Conservation (phyloP, 2,113 vertebrate species). For the Pachypanchax playfairii region DNA sequence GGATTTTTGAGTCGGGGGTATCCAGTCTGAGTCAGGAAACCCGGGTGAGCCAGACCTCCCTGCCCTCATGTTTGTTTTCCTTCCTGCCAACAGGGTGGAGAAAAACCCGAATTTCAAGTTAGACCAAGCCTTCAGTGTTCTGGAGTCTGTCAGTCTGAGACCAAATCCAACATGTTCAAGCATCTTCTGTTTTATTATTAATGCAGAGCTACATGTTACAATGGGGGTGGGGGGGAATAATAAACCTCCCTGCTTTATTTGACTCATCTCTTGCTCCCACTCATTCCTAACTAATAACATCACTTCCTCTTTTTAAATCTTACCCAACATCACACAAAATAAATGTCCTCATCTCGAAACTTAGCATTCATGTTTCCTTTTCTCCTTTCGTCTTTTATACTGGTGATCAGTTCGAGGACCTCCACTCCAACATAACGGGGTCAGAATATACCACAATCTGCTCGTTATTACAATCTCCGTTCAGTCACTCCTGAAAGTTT, state of each 20-base stretch:
- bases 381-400: slow-evolving; percentile 16
- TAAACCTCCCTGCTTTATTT: slow-evolving; percentile 15
- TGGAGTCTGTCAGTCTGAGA: slow-evolving; percentile 24
- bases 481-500: slow-evolving; percentile 24
- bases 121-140: slow-evolving; percentile 5
- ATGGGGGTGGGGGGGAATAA: slow-evolving; percentile 1
- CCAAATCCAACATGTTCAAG: slow-evolving; percentile 23
- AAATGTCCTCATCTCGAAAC: too few species aligned
- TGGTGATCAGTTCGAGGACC: slow-evolving; percentile 37
- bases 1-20: slow-evolving; percentile 31
- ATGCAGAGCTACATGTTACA: slow-evolving; percentile 27
- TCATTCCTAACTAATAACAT: too few species aligned
- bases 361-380: too few species aligned
- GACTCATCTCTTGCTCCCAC: too few species aligned
- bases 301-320: too few species aligned
- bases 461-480: slow-evolving; percentile 46
- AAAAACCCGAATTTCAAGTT: slow-evolving; percentile 34
- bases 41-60: slow-evolving; percentile 29
- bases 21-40: slow-evolving; percentile 35
- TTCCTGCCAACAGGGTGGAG: slow-evolving; percentile 22
- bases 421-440: too few species aligned
- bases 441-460: slow-evolving; percentile 47
- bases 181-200: slow-evolving; percentile 48
- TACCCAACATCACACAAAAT: too few species aligned
- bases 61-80: slow-evolving; percentile 11